Base-by-base conservation (phyloP, 2,888 invertebrate species). In the Nezara viridula region DNA sequence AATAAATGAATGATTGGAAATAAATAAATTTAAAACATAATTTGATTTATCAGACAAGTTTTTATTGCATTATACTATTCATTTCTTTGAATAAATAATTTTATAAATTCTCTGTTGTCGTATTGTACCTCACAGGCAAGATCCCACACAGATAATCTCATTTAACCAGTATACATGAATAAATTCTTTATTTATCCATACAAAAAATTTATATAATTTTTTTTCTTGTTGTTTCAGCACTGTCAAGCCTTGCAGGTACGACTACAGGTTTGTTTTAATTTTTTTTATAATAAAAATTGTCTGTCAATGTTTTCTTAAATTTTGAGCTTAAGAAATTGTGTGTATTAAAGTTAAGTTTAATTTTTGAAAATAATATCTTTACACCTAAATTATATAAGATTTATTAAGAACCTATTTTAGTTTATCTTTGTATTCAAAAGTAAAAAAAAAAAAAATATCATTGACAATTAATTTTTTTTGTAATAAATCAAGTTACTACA, bases 161-260 rank as follows among this genome's bases (percentile, higher is more conserved):
- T 5, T 44, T 44, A 44, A 10, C 44, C 44, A 7, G 44, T 44
- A n/a, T 27, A 60, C 27, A 27, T 60, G 27, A 14, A 55, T n/a
- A 73, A 73, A 73, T 19, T 73, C 7, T 73, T 21, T 3, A 60
- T 60, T 60, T 60, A 14, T 60, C 21, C 19, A 73, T 73, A 37
- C 37, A 21, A 73, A 37, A 27, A 60, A 27, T 60, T 49, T 86
- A 60, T 77, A 55, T 86, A 44, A 77, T 55, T 44, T 88, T 86
- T 85, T n/a, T 88, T 86, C 88, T 89, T 90, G 85, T 89, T 93
- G 93, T 93, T 93, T 92, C 93, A 94, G 94, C 94, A 91, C 92
- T 94, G 92, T 93, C 93, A 91, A 93, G 93, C 92, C 92, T 94
- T 92, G 93, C 93, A 91, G 93, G 93, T 90, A 92, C 91, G 21